Evolutionary conservation across 1,140 invertebrate species (phyloP).

Genomic region (Dendrolimus kikuchii): DNA sequence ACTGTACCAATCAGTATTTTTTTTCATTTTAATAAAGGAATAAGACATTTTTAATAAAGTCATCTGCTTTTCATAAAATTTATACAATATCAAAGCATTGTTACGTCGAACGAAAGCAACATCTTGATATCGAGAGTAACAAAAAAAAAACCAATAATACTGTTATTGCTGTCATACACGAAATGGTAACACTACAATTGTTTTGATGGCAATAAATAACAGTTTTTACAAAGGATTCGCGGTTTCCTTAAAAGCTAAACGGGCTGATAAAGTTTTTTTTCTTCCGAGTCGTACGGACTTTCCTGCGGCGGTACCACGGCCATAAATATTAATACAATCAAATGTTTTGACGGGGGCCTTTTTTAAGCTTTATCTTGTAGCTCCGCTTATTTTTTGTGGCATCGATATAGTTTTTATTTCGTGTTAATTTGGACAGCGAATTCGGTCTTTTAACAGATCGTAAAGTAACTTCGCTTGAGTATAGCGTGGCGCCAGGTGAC

Average conservation of each 20-base stretch:
- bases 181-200: conserved; percentile 67
- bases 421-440: conserved; percentile 73
- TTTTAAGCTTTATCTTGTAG: conserved; percentile 68
- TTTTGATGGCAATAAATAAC: conserved; percentile 66
- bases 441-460: conserved; percentile 73
- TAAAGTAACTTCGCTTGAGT: conserved; percentile 59
- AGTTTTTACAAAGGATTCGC: conserved; percentile 61
- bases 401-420: conserved; percentile 70
- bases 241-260: conserved; percentile 70
- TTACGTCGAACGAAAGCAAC: conserved; percentile 36
- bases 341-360: conserved; percentile 71
- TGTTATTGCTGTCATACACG: conserved; percentile 64
- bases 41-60: no score
- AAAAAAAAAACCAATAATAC: conserved; percentile 46
- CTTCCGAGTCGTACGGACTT: conserved; percentile 39
- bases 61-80: no score
- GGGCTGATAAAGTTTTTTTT: conserved; percentile 68
- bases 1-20: no score
- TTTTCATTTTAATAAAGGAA: no score
- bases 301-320: conserved; percentile 59
- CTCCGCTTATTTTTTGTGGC: conserved; percentile 63
- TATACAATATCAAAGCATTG: conserved; percentile 19
- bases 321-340: conserved; percentile 73
- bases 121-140: conserved; percentile 43
- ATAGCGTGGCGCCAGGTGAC: conserved; percentile 51